A percentile compares a stretch with the other conserved stretches of the same genome.
phyloP scores from a whole-genome alignment of 2,888 invertebrate genomes.

The Norana najaformis region DNA sequence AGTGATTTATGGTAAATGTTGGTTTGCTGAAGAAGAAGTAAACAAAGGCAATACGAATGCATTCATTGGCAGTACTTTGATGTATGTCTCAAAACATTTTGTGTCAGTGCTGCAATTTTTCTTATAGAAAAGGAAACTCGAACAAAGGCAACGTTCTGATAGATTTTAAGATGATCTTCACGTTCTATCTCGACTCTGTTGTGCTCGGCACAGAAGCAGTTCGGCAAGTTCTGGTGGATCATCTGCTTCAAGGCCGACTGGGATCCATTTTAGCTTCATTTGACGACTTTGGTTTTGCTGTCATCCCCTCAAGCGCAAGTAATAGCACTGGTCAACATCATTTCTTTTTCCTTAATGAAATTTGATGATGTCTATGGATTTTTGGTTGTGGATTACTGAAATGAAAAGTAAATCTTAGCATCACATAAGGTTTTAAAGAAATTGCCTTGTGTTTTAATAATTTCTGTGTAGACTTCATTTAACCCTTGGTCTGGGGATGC shows the following conservation, averaged over 20 bases:
- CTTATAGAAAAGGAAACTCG: constrained; percentile 19
- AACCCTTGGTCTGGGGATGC: no score
- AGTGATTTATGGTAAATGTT: background rate
- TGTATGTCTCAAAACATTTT: background rate
- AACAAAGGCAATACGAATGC: background rate
- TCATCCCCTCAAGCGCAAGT: background rate
- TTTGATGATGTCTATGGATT: no score
- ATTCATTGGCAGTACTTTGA: background rate
- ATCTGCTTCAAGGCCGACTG: background rate
- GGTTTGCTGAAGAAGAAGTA: background rate
- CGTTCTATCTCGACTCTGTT: constrained; percentile 19
- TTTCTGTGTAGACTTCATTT: no score
- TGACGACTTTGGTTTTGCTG: background rate
- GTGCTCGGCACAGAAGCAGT: background rate
- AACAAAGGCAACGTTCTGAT: background rate
- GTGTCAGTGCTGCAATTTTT: background rate
- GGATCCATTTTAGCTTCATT: background rate
- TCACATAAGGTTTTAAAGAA: no score
- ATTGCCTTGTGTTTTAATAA: no score
- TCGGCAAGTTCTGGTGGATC: background rate
- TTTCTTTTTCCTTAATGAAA: background rate
- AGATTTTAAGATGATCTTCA: background rate
- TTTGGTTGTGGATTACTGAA: no score
- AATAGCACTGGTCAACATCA: background rate
- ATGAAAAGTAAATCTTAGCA: no score